Evolutionary conservation across 2,888 invertebrate species (phyloP).

Genomic region (Heliconius sara): DNA sequence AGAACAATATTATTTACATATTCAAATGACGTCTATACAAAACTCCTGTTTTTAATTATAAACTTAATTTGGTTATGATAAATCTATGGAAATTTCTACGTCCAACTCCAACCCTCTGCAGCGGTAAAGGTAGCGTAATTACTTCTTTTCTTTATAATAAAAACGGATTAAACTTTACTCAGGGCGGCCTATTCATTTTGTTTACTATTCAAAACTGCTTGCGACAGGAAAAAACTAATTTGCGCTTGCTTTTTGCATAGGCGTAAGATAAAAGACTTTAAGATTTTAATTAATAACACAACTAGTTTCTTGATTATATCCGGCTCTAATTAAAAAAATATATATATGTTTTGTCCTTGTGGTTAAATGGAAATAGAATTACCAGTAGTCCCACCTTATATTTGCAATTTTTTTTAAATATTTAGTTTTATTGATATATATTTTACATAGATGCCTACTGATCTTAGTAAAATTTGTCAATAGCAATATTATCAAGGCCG

Average conservation of each 20-base stretch:
- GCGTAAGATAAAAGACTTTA: constrained; percentile 58
- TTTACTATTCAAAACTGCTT: constrained; percentile 81
- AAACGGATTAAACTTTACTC: constrained; percentile 85
- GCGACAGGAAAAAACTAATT: constrained; percentile 80
- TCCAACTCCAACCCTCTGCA: constrained; percentile 79
- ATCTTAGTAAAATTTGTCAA: too few species aligned
- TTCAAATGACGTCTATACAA: constrained; percentile 82
- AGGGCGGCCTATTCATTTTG: constrained; percentile 82
- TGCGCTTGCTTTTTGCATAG: constrained; percentile 68
- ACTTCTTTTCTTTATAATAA: constrained; percentile 85
- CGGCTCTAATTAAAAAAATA: constrained; percentile 47
- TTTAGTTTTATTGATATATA: neutral
- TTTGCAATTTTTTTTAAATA: neutral
- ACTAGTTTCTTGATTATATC: constrained; percentile 44
- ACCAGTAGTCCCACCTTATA: neutral
- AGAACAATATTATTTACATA: constrained; percentile 78
- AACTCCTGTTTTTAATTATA: constrained; percentile 84
- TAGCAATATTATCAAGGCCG: too few species aligned
- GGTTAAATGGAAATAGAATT: neutral
- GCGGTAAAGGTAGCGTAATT: constrained; percentile 83
- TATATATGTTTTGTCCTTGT: constrained; percentile 9
- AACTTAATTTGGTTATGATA: constrained; percentile 84
- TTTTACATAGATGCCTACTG: too few species aligned
- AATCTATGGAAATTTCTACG: constrained; percentile 84
- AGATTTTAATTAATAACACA: constrained; percentile 69